Evolutionary conservation across 2,888 invertebrate species (phyloP).

Genomic region (Diplazon laetatorius): DNA sequence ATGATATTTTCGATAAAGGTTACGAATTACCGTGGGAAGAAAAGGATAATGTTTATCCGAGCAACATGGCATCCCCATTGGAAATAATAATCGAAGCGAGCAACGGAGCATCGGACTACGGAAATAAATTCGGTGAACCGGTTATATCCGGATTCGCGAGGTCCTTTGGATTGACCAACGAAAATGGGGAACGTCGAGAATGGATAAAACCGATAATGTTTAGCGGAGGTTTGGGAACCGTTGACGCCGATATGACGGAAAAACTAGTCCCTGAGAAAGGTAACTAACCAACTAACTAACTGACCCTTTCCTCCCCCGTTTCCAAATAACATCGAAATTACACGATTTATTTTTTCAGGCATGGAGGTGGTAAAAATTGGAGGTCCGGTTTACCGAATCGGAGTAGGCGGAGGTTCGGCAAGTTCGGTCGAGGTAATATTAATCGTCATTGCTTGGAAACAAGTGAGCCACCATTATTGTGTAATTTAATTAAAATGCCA

Average conservation of each 20-base stretch:
- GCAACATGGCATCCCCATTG: constrained; percentile 94
- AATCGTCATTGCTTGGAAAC: too few species aligned
- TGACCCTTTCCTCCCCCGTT: too few species aligned
- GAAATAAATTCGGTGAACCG: constrained; percentile 99
- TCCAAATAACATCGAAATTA: too few species aligned
- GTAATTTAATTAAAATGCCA: too few species aligned
- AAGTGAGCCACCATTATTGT: too few species aligned
- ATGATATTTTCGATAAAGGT: constrained; percentile 83
- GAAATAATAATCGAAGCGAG: constrained; percentile 97
- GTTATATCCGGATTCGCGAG: constrained; percentile 95
- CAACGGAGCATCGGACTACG: constrained; percentile 99
- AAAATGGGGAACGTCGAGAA: constrained; percentile 89
- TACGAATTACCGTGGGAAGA: constrained; percentile 96
- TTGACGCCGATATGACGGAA: constrained; percentile 91
- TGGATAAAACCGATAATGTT: constrained; percentile 99
- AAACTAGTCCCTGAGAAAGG: constrained; percentile 91
- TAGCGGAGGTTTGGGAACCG: constrained; percentile 96
- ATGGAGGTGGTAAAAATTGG: constrained; percentile 97
- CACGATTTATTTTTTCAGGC: constrained; percentile 84
- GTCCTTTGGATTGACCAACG: constrained; percentile 91
- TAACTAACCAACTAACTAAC: too few species aligned
- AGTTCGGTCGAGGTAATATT: constrained; percentile 93
- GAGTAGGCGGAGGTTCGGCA: constrained; percentile 99
- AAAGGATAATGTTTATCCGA: constrained; percentile 87
- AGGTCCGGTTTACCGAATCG: constrained; percentile 98